These are phyloP conservation scores for Cosmopolites sordidus DNA, from an alignment of 2,888 invertebrate genomes.

Conservation along the genomic window DNA sequence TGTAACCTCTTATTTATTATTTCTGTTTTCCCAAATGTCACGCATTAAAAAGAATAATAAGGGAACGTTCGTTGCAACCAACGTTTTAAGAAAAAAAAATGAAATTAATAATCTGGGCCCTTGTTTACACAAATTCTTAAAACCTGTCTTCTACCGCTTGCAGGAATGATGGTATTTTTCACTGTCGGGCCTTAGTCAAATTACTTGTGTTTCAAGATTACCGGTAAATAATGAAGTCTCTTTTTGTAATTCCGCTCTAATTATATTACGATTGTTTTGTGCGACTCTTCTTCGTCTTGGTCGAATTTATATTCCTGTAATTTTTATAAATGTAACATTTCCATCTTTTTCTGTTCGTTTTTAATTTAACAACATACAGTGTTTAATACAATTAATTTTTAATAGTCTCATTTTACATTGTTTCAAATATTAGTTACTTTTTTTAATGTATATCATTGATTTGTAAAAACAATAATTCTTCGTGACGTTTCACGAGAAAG, in stretches of 20 bases:
- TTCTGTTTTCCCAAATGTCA: not conserved
- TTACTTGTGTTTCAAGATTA: constrained; percentile 13
- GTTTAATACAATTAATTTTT: too few relatives aligned
- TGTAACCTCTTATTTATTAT: too few relatives aligned
- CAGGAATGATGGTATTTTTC: constrained; percentile 20
- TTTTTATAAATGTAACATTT: too few relatives aligned
- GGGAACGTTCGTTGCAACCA: constrained; percentile 7
- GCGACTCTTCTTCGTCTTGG: too few relatives aligned
- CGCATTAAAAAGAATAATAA: constrained; percentile 21
- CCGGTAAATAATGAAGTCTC: constrained; percentile 16
- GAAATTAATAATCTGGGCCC: constrained; percentile 21
- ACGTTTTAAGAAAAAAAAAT: constrained; percentile 19
- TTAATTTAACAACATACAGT: too few relatives aligned
- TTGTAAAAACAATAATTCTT: too few relatives aligned
- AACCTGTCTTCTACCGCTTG: constrained; percentile 19
- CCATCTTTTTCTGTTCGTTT: too few relatives aligned
- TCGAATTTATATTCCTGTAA: too few relatives aligned
- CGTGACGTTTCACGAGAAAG: too few relatives aligned
- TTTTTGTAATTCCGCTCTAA: constrained; percentile 9
- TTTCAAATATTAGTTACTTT: too few relatives aligned
- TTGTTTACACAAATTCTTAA: constrained; percentile 25
- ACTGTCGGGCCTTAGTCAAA: constrained; percentile 16
- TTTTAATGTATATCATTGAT: too few relatives aligned
- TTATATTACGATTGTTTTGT: not conserved
- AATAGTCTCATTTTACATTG: too few relatives aligned